Evolutionary conservation across 2,797 vertebrate genomes (phyloP).

Genomic region (Peromyscus melanophrys): DNA sequence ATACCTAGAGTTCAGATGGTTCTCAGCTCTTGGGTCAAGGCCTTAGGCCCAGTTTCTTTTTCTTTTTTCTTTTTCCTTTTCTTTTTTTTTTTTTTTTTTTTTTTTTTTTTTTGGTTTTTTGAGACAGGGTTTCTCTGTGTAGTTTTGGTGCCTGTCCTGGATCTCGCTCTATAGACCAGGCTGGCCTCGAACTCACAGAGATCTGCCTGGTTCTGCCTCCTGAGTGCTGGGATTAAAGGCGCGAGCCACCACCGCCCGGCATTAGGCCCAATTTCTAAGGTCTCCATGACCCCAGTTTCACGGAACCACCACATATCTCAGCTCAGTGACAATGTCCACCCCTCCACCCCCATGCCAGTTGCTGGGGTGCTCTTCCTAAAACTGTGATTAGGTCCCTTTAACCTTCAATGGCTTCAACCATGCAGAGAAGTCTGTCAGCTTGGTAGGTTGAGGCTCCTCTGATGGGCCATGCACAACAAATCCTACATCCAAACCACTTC

Average conservation of each 20-base stretch:
- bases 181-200: no score
- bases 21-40: background rate
- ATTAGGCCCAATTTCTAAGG: background rate
- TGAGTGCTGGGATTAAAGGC: no score
- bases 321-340: background rate
- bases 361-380: background rate
- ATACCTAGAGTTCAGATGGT: background rate
- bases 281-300: background rate
- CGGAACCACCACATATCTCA: background rate
- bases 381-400: background rate
- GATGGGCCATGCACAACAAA: background rate
- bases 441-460: background rate
- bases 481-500: background rate
- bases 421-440: background rate
- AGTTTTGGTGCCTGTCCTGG: no score
- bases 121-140: no score
- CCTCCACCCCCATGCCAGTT: background rate
- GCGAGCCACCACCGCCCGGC: no score
- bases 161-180: no score
- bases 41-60: background rate
- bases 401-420: background rate
- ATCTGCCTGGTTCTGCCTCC: no score
- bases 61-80: no score
- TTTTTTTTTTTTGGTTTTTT: no score
- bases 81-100: no score